Conservation (phyloP, 2,888 invertebrate genomes). For the Agonopterix arenella region DNA sequence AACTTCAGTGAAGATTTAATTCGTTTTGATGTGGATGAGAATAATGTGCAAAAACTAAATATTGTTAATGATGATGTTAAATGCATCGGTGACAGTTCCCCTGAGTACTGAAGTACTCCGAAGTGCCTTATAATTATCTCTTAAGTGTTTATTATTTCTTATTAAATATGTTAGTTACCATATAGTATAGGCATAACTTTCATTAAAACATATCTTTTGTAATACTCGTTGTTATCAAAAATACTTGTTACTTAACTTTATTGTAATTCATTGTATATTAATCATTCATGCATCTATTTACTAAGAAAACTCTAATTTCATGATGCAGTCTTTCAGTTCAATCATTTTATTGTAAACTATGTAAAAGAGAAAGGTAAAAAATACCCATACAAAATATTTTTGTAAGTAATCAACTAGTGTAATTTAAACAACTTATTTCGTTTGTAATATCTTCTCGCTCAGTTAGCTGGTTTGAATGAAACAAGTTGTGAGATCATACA, state of each 20-base stretch:
- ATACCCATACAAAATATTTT: slow-evolving; percentile 21
- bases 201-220: slow-evolving; percentile 9
- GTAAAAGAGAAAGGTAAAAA: slow-evolving; percentile 6
- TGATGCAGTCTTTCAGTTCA: too few species aligned
- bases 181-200: slow-evolving; percentile 4
- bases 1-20: slow-evolving; percentile 53
- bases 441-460: too few species aligned
- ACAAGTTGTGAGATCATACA: too few species aligned
- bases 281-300: too few species aligned
- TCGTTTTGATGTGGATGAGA: slow-evolving; percentile 61
- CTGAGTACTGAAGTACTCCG: slow-evolving; percentile 60
- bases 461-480: too few species aligned
- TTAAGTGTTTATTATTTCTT: slow-evolving; percentile 19
- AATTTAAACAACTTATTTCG: not conserved
- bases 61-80: slow-evolving; percentile 47
- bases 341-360: too few species aligned
- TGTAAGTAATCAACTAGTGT: slow-evolving; percentile 25
- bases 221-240: slow-evolving; percentile 11
- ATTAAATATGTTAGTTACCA: slow-evolving; percentile 39
- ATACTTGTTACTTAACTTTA: too few species aligned
- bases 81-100: slow-evolving; percentile 57
- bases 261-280: too few species aligned
- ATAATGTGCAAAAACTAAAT: slow-evolving; percentile 40
- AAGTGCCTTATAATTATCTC: slow-evolving; percentile 50
- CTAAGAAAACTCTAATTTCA: too few species aligned